phyloP scores from a whole-genome alignment of 2,113 vertebrate genomes.

The Ia io region DNA sequence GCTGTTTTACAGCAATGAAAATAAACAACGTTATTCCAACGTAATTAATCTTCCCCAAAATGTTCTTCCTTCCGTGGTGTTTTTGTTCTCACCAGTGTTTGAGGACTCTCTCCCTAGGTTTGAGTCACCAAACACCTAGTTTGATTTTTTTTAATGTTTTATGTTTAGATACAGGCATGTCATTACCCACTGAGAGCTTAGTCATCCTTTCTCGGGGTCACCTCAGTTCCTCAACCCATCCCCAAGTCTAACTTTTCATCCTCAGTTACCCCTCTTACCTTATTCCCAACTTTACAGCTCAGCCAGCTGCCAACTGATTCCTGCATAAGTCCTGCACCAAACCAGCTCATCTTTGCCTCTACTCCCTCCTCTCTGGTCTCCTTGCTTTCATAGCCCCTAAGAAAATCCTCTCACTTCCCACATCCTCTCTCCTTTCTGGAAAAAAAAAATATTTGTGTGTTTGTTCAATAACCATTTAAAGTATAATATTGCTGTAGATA shows the following conservation, averaged over 20 bases:
- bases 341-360: background rate
- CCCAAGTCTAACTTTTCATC: background rate
- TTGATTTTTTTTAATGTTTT: conserved; percentile 78
- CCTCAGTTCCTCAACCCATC: conserved; percentile 66
- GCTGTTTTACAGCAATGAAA: conserved; percentile 77
- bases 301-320: no score
- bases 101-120: conserved; percentile 71
- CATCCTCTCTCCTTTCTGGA: background rate
- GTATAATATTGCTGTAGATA: background rate
- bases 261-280: background rate
- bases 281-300: background rate
- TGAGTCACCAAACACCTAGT: conserved; percentile 80
- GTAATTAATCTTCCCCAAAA: conserved; percentile 79
- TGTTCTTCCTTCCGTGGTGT: conserved; percentile 73
- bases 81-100: conserved; percentile 75
- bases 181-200: conserved; percentile 77
- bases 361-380: background rate
- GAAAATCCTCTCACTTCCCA: background rate
- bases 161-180: conserved; percentile 80
- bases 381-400: background rate
- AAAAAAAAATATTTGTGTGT: background rate
- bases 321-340: background rate
- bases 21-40: conserved; percentile 80
- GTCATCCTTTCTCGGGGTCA: conserved; percentile 75
- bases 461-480: background rate